A percentile compares a stretch with the other conserved stretches of the same genome.
Conservation (phyloP, 1,140 invertebrate genomes). For the Holotrichia oblita region DNA sequence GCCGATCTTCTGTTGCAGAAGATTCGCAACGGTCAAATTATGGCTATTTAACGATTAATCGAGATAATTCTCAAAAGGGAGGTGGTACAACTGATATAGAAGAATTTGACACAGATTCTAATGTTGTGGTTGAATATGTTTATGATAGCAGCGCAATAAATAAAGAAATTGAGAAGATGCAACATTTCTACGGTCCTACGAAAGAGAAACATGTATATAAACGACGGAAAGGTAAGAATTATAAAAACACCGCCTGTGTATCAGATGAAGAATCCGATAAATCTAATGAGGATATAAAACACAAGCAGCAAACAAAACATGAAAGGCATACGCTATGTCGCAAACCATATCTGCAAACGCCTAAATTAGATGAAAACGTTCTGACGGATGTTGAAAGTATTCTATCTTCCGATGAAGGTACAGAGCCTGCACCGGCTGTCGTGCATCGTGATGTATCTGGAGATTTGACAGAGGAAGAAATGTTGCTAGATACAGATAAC, state of each 20-base stretch:
- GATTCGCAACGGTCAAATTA: not conserved
- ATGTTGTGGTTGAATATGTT: not conserved
- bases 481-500: constrained; percentile 39
- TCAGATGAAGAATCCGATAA: constrained; percentile 14
- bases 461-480: constrained; percentile 42
- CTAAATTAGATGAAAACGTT: not conserved
- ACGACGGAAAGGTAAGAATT: not conserved
- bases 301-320: not conserved
- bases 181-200: constrained; percentile 7
- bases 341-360: not conserved
- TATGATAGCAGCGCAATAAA: constrained; percentile 29
- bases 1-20: not conserved
- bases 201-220: constrained; percentile 35
- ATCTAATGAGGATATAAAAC: not conserved
- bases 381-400: constrained; percentile 64
- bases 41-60: not conserved
- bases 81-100: not conserved
- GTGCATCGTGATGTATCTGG: constrained; percentile 16
- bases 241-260: not conserved
- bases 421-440: too few relatives aligned
- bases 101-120: constrained; percentile 4
- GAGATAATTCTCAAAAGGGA: not conserved
- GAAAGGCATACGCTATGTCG: not conserved
- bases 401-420: constrained; percentile 61
- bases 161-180: constrained; percentile 37